A percentile compares a stretch with the other conserved stretches of the same genome.
Evolutionary conservation across 2,797 vertebrate species (phyloP).

Genomic region (Myotis pilosus): DNA sequence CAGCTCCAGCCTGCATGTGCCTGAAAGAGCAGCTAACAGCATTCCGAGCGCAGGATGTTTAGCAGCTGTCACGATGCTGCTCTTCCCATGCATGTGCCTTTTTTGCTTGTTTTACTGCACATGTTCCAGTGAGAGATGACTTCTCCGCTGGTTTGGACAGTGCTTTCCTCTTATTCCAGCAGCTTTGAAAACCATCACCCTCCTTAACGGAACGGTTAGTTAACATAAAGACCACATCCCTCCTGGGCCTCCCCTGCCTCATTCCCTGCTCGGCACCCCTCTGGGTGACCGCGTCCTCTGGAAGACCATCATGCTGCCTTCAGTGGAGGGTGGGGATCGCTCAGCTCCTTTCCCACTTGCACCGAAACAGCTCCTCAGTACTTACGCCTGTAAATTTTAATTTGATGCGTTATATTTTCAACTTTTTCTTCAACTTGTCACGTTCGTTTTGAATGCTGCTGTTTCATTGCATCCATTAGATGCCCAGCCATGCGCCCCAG

Average conservation of each 20-base stretch:
- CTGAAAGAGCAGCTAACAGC: neutral
- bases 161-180: neutral
- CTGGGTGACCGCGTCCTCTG: neutral
- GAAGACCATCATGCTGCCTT: neutral
- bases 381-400: neutral
- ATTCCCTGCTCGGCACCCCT: neutral
- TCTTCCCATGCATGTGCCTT: accelerated
- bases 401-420: neutral
- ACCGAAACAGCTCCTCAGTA: neutral
- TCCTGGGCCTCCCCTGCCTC: neutral
- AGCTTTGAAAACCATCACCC: neutral
- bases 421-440: neutral
- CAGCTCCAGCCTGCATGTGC: neutral
- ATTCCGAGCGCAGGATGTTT: neutral
- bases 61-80: neutral
- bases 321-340: neutral
- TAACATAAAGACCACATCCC: neutral
- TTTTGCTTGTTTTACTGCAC: neutral
- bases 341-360: neutral
- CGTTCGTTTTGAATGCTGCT: constrained; percentile 9
- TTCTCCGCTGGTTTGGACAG: neutral
- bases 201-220: neutral
- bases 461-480: neutral
- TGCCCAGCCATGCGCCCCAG: no score
- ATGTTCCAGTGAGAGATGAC: neutral